Evolutionary conservation across 1,140 invertebrate genomes (phyloP).

Genomic region (Ceratitis capitata): DNA sequence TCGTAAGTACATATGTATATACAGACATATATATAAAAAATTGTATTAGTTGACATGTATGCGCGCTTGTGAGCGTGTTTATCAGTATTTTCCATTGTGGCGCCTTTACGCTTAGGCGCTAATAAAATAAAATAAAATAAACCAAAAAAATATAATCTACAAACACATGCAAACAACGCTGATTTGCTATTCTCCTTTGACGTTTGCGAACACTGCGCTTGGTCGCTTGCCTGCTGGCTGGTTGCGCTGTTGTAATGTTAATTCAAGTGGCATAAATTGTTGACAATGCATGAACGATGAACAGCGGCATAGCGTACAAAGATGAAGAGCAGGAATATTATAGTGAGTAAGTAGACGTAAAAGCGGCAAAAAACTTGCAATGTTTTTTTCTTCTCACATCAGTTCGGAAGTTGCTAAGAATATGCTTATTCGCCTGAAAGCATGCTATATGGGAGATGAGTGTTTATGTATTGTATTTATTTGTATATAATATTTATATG

Average conservation of each 20-base stretch:
- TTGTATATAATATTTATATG: neutral
- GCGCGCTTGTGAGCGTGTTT: neutral
- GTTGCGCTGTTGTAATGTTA: neutral
- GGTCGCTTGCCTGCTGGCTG: neutral
- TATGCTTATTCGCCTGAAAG: neutral
- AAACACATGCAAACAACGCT: neutral
- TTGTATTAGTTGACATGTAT: too few relatives aligned
- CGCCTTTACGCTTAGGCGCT: constrained; percentile 18
- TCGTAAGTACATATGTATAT: neutral
- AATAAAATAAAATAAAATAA: constrained; percentile 1
- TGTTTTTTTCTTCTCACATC: neutral
- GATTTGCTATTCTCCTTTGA: neutral
- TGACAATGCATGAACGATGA: constrained; percentile 31
- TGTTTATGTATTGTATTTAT: neutral
- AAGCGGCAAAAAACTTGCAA: neutral
- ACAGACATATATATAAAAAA: neutral
- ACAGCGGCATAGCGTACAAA: neutral
- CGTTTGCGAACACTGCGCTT: neutral
- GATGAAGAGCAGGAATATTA: neutral
- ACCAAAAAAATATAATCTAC: neutral
- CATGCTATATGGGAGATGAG: neutral
- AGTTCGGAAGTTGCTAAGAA: neutral
- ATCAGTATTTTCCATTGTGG: neutral
- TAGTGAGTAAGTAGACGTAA: neutral
- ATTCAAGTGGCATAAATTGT: constrained; percentile 32